A percentile compares a stretch with the other conserved stretches of the same genome.
These are phyloP conservation scores for Noctua fimbriata DNA, from an alignment of 2,888 invertebrate species.

Conservation along the genomic window DNA sequence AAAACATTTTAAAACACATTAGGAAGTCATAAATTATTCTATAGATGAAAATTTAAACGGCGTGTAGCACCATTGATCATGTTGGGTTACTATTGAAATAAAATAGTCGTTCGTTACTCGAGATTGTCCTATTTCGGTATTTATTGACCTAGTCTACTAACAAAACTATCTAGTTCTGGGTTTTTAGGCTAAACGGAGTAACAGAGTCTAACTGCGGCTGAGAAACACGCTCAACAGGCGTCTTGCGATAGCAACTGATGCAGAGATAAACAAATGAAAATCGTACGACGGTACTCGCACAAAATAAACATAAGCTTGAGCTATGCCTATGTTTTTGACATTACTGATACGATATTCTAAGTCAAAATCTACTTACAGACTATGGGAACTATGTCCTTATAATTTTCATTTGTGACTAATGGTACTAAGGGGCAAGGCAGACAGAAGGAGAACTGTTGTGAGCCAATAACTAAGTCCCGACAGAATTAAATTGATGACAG, in stretches of 20 bases:
- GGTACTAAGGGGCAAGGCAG: neutral
- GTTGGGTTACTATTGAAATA: neutral
- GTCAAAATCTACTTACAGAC: no score
- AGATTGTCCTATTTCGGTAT: neutral
- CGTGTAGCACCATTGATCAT: conserved; percentile 6
- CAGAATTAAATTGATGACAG: neutral
- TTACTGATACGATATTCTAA: neutral
- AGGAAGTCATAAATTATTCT: conserved; percentile 19
- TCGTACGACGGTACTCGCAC: neutral
- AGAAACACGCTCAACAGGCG: neutral
- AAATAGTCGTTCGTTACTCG: neutral
- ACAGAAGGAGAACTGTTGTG: neutral
- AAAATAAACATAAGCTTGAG: neutral
- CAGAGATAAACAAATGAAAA: neutral
- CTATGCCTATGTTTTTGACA: neutral
- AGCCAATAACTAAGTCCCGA: neutral
- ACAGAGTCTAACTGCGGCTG: neutral
- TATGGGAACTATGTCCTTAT: neutral
- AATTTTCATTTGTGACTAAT: conserved; percentile 1
- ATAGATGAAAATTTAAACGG: neutral
- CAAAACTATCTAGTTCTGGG: neutral
- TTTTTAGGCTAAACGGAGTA: neutral
- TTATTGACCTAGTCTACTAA: neutral
- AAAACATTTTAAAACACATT: conserved; percentile 17
- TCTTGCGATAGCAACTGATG: neutral